These are phyloP conservation scores for Mylabris phalerata DNA, from an alignment of 1,140 invertebrate genomes.

Conservation along the genomic window DNA sequence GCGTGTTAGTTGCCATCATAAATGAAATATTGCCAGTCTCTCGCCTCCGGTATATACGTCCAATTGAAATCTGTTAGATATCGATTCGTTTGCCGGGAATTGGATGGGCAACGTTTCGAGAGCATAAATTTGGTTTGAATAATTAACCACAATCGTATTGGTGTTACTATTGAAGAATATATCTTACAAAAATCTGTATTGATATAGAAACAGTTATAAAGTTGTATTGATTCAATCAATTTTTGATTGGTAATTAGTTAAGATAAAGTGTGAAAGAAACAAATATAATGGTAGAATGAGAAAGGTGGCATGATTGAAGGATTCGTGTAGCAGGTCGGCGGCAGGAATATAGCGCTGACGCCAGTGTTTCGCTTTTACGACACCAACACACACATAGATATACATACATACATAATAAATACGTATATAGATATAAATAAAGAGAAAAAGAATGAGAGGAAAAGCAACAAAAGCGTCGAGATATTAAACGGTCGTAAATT, in stretches of 20 bases:
- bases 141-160: constrained; percentile 6
- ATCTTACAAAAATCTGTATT: too few relatives aligned
- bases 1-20: constrained; percentile 9
- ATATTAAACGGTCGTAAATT: constrained; percentile 26
- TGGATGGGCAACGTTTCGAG: constrained; percentile 6
- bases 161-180: too few relatives aligned
- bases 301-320: too few relatives aligned
- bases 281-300: too few relatives aligned
- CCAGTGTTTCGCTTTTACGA: too few relatives aligned
- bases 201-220: too few relatives aligned
- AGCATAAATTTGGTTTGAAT: constrained; percentile 12
- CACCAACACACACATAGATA: too few relatives aligned
- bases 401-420: not conserved
- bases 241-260: too few relatives aligned
- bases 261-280: too few relatives aligned
- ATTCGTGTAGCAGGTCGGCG: too few relatives aligned
- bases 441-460: not conserved
- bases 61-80: constrained; percentile 15
- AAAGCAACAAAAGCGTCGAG: constrained; percentile 24
- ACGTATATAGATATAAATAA: not conserved
- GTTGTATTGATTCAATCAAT: too few relatives aligned
- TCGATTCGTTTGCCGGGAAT: constrained; percentile 6
- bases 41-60: not conserved
- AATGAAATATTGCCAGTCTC: constrained; percentile 14
- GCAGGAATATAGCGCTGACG: too few relatives aligned